A percentile compares a stretch with the other conserved stretches of the same genome.
Conservation (phyloP, 2,113 vertebrate species). For the Romanogobio albipinnatus region DNA sequence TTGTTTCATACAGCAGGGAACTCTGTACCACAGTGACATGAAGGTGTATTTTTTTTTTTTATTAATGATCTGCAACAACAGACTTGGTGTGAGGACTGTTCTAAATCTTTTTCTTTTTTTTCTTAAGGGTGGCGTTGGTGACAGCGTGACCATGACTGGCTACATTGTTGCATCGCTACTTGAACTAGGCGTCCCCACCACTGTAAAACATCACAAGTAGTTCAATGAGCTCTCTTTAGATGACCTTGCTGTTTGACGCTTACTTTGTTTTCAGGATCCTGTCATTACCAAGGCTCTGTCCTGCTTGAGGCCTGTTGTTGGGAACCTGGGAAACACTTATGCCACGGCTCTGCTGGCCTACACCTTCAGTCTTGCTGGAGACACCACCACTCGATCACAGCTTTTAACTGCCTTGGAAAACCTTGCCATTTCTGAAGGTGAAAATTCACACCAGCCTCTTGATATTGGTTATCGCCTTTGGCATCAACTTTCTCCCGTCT, state of each 20-base stretch:
- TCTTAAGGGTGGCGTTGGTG: constrained; percentile 78
- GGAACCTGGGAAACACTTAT: no score
- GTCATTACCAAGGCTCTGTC: constrained; percentile 72
- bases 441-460: no score
- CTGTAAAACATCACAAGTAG: constrained; percentile 45
- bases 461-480: no score
- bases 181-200: constrained; percentile 67
- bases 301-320: no score
- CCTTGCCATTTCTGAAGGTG: no score
- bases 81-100: no score
- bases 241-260: constrained; percentile 32
- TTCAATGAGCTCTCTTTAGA: background rate
- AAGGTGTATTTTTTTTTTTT: constrained; percentile 67
- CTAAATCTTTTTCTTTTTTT: background rate
- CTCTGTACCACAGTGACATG: constrained; percentile 78
- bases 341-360: no score
- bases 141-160: constrained; percentile 79
- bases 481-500: no score
- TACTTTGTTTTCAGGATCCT: constrained; percentile 61
- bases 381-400: no score
- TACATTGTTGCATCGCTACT: constrained; percentile 75
- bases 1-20: constrained; percentile 75
- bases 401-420: no score
- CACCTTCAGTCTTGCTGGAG: no score
- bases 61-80: constrained; percentile 57